Conservation (phyloP, 1,140 invertebrate genomes). For the Cecropterus lyciades region DNA sequence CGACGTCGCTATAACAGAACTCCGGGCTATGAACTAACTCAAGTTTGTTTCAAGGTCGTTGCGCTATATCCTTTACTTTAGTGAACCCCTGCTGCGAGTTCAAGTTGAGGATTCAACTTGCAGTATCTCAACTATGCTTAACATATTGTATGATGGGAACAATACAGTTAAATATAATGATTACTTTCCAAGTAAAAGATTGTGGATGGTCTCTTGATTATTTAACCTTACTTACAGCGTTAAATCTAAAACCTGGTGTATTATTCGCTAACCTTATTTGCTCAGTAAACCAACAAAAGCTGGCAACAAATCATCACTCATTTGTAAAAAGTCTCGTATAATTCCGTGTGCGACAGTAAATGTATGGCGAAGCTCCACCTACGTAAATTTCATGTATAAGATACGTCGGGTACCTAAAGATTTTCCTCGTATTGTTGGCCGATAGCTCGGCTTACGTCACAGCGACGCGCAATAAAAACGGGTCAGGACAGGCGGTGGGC, state of each 20-base stretch:
- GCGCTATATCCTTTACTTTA: conserved; percentile 28
- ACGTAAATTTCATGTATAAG: conserved; percentile 68
- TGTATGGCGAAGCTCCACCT: conserved; percentile 65
- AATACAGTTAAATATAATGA: not conserved
- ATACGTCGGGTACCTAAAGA: conserved; percentile 58
- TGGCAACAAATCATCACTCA: conserved; percentile 54
- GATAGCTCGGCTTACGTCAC: conserved; percentile 71
- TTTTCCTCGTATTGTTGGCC: conserved; percentile 74
- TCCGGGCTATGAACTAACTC: conserved; percentile 63
- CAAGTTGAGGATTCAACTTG: conserved; percentile 22
- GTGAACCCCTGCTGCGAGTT: conserved; percentile 18
- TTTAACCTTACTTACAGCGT: not conserved
- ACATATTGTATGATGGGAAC: not conserved
- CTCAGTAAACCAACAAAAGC: conserved; percentile 33
- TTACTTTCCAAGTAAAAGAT: not conserved
- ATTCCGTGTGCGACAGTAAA: conserved; percentile 53
- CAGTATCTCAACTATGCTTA: not conserved
- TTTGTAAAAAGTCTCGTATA: conserved; percentile 57
- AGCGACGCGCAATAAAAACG: conserved; percentile 77
- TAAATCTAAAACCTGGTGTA: not conserved
- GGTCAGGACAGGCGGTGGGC: conserved; percentile 72
- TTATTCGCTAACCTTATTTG: conserved; percentile 15
- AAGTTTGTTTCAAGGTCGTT: conserved; percentile 78
- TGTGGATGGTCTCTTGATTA: conserved; percentile 4
- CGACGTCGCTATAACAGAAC: conserved; percentile 68